Evolutionary conservation across 2,797 vertebrate species (phyloP), one percentile per base, ranked within the genome.

Genomic region (Denticeps clupeoides): DNA sequence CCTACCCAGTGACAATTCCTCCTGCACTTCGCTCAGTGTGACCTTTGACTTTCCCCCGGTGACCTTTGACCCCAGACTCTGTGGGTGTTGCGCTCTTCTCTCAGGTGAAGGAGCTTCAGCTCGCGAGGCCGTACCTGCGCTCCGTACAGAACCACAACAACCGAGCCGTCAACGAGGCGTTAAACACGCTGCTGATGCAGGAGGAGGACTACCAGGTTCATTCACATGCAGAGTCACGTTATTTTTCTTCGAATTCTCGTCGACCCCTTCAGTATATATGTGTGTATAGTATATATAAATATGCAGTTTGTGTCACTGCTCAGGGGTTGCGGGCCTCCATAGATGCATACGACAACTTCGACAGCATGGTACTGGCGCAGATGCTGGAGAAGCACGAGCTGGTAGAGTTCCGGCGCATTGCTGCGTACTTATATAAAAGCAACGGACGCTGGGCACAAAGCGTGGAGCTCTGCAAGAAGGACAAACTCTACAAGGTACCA

Each of bases 141-240:
- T 93, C 93, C 29, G 89, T 94, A 53, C 91, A 96, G 79, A 91
- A 57, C 70, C 87, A 93, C 71, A 95, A 94, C 65, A 92, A 89
- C 63, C 89, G 87, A 70, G 85, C 81, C 4, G 87, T 93, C 45
- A 97, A 94, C 0, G 89, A 94, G 68, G 88, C 86, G 4, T 82
- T 97, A 12, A 95, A 93, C 74, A 85, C 85, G 60, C 79, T 93
- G 58, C 78, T 93, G 65, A 93, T 82, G 0, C 87, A 92, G 44
- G 92, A 93, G 56, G 90, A 96, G 57, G 90, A 93, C 66, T 94
- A 85, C 54, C 89, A 93, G 88, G 90, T 93, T 27, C 62, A 7
- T 13, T 15, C 2, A 5, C 10, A 12, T 10, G 21, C 4, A 10
- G 12, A 10, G 6, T 10, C 23, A 10, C 19, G 5, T 28, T 27